phyloP scores from a whole-genome alignment of 2,113 vertebrate species.

The Phycodurus eques region DNA sequence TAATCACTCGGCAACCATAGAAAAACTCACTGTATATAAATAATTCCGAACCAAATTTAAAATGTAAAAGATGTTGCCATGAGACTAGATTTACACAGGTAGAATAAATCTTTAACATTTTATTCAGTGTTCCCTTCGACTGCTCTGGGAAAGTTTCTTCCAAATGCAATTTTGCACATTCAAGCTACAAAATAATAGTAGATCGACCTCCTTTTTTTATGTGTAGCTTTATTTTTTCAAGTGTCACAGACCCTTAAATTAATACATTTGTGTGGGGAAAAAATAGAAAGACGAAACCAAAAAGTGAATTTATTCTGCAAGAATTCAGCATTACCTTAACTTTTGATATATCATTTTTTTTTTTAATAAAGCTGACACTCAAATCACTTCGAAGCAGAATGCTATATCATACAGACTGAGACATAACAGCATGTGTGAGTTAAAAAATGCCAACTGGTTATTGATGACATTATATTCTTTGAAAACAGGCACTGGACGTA shows the following conservation, averaged over 20 bases:
- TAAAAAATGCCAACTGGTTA: slow-evolving; percentile 4
- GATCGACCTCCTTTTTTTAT: background rate
- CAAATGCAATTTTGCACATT: background rate
- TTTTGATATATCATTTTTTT: background rate
- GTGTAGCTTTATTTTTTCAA: too few relatives aligned
- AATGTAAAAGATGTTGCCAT: background rate
- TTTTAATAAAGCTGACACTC: background rate
- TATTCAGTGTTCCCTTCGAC: background rate
- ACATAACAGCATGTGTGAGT: slow-evolving; percentile 16
- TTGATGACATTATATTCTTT: slow-evolving; percentile 7
- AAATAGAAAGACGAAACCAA: background rate
- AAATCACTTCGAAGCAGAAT: slow-evolving; percentile 11
- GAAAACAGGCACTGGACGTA: background rate
- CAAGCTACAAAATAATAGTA: background rate
- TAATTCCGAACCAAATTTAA: background rate
- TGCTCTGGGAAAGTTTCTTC: background rate
- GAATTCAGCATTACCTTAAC: background rate
- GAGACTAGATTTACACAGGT: background rate
- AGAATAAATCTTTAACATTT: background rate
- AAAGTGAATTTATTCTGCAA: background rate
- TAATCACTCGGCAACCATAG: background rate
- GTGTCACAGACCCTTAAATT: background rate
- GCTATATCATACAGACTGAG: background rate
- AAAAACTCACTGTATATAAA: background rate
- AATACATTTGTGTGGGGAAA: background rate